Evolutionary conservation across 2,113 vertebrate species (phyloP).

Genomic region (Trichechus manatus): DNA sequence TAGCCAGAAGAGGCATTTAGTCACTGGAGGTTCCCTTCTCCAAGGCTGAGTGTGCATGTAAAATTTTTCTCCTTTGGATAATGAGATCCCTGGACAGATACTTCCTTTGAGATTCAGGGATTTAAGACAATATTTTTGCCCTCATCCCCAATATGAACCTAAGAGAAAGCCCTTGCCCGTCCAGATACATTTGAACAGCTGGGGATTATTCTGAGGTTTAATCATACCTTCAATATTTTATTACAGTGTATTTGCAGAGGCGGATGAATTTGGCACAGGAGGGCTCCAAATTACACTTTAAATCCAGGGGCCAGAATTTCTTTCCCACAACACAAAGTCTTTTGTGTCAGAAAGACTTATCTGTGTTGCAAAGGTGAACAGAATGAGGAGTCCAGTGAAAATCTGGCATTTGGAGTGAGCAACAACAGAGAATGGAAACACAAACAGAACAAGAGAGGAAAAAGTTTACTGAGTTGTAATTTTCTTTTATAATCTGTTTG

Average conservation of each 20-base stretch:
- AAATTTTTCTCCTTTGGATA: not conserved
- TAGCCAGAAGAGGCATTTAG: not conserved
- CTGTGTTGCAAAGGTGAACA: slow-evolving; percentile 55
- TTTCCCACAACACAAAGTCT: slow-evolving; percentile 37
- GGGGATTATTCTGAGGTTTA: slow-evolving; percentile 49
- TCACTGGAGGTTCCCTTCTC: not conserved
- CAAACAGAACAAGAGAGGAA: slow-evolving; percentile 45
- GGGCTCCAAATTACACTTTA: slow-evolving; percentile 65
- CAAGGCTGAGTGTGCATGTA: not conserved
- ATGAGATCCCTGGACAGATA: not conserved
- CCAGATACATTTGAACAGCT: slow-evolving; percentile 50
- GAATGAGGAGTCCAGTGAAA: slow-evolving; percentile 6
- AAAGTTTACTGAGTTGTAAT: slow-evolving; percentile 70
- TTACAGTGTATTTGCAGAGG: slow-evolving; percentile 32
- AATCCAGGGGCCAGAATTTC: slow-evolving; percentile 7
- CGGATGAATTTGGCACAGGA: slow-evolving; percentile 49
- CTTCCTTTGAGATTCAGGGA: slow-evolving; percentile 15
- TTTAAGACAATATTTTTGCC: not conserved
- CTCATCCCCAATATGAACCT: not conserved
- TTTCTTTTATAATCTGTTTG: slow-evolving; percentile 69
- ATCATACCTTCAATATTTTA: slow-evolving; percentile 45
- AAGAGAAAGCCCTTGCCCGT: not conserved
- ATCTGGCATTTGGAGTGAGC: slow-evolving; percentile 63
- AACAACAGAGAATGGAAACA: slow-evolving; percentile 45
- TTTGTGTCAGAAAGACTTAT: slow-evolving; percentile 50